Evolutionary conservation across 2,113 vertebrate genomes (phyloP), one percentile per base, ranked within the genome.

Genomic region (Nerophis lumbriciformis): DNA sequence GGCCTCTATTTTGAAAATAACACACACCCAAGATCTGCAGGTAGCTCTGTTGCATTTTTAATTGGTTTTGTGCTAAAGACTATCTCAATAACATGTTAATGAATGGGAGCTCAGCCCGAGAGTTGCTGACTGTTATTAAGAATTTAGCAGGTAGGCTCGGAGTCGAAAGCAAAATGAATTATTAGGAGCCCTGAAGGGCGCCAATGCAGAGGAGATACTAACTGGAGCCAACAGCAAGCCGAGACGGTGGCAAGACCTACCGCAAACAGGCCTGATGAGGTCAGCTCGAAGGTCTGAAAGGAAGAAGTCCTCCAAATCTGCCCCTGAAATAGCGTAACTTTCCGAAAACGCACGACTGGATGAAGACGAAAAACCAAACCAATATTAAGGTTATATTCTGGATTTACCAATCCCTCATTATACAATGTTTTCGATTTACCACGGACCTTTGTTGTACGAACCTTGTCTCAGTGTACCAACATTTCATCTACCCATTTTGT

Each of bases 11-110:
- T 85, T 78, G 63, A 72, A 84, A 73, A 64, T 72, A 79, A 72
- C 74, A 54, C 65, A 73, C 72, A 75, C 65, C 42, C 68, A 56
- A 68, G 72, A 72, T 76, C 69, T 66, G 72, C 72, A 75, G 80
- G 72, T 71, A 76, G 80, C 52, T 65, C 68, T 64, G 21, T 67
- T 80, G 67, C 69, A 77, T 80, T 83, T 94, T 93, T 94, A 94
- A 95, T 95, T 94, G 92, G 92, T 93, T 92, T 92, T 57, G 87
- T 93, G 92, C 92, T 48, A 60, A 91, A 90, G 92, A 91, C 92
- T 94, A 74, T 78, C 92, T 94, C 93, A 93, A 94, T 94, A 76
- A 94, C 91, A 95, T 93, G 92, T 92, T 94, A 95, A 94, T 95
- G 92, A 94, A 92, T 90, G 54, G 50, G 68, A 51, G 52, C 68